Conservation (phyloP, 2,113 vertebrate genomes). For the Pandion haliaetus region DNA sequence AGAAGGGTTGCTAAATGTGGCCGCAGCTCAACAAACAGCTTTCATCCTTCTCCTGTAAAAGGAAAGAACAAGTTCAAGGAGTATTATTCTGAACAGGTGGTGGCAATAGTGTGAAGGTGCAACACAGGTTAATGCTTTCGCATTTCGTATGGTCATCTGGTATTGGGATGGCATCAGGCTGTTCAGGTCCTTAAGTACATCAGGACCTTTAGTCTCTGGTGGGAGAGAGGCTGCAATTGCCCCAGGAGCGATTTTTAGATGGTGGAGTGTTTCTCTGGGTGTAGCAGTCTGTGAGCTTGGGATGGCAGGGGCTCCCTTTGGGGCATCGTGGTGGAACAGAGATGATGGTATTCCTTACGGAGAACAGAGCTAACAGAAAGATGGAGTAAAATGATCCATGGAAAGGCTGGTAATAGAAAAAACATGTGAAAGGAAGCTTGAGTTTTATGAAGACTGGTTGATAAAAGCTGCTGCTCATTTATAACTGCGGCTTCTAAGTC, state of each 20-base stretch:
- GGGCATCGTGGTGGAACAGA: not conserved
- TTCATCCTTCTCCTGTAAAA: not conserved
- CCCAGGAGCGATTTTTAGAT: not conserved
- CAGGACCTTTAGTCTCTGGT: not conserved
- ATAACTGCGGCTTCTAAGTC: not conserved
- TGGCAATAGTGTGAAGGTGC: not conserved
- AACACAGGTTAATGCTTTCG: not conserved
- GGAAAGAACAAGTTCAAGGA: not conserved
- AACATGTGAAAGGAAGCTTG: not conserved
- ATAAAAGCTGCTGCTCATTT: not conserved
- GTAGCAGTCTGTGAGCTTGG: not conserved
- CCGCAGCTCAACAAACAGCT: not conserved
- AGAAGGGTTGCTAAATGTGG: not conserved
- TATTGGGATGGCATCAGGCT: not conserved
- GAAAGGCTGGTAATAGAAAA: not conserved
- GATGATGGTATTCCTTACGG: not conserved
- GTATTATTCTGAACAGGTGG: not conserved
- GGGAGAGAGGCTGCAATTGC: not conserved
- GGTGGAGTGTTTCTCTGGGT: not conserved
- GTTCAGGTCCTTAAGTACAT: not conserved
- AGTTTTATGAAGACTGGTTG: not conserved
- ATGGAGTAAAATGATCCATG: not conserved
- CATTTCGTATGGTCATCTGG: not conserved
- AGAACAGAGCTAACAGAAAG: not conserved
- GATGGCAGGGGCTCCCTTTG: not conserved